These are phyloP conservation scores for Ascaphus truei DNA, from an alignment of 2,113 vertebrate genomes.

Conservation along the genomic window DNA sequence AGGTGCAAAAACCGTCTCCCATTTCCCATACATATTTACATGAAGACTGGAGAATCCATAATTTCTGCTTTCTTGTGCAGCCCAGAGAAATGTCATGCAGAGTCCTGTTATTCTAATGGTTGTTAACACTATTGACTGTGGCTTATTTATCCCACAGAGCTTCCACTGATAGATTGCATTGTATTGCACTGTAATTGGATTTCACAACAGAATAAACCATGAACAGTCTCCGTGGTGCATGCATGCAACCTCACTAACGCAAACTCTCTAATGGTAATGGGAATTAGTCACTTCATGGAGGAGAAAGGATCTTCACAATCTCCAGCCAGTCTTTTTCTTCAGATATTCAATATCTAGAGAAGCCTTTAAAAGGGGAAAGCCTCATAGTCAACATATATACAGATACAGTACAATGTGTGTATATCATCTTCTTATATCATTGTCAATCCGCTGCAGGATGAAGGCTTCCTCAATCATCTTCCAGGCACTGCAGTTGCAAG, in stretches of 20 bases:
- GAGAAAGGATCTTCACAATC: neutral
- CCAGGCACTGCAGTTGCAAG: too few species aligned
- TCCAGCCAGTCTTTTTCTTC: neutral
- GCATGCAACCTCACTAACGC: constrained; percentile 3
- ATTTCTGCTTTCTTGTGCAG: neutral
- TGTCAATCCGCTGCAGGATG: too few species aligned
- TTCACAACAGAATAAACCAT: constrained; percentile 29
- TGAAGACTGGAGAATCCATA: constrained; percentile 22
- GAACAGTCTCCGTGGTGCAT: constrained; percentile 1
- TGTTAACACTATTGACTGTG: constrained; percentile 32
- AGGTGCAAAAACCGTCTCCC: too few species aligned
- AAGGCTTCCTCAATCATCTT: too few species aligned
- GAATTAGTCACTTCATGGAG: constrained; percentile 16
- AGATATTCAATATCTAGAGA: neutral
- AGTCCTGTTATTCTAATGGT: constrained; percentile 26
- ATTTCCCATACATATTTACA: constrained; percentile 26
- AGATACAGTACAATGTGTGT: too few species aligned
- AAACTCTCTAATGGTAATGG: constrained; percentile 9
- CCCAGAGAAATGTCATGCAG: constrained; percentile 17
- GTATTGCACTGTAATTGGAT: constrained; percentile 27
- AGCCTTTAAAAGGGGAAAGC: neutral
- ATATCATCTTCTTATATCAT: too few species aligned
- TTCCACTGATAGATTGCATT: constrained; percentile 30
- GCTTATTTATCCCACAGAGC: constrained; percentile 21
- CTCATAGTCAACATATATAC: too few species aligned